Conservation (phyloP, 2,113 vertebrate species). For the Zapornia atra region DNA sequence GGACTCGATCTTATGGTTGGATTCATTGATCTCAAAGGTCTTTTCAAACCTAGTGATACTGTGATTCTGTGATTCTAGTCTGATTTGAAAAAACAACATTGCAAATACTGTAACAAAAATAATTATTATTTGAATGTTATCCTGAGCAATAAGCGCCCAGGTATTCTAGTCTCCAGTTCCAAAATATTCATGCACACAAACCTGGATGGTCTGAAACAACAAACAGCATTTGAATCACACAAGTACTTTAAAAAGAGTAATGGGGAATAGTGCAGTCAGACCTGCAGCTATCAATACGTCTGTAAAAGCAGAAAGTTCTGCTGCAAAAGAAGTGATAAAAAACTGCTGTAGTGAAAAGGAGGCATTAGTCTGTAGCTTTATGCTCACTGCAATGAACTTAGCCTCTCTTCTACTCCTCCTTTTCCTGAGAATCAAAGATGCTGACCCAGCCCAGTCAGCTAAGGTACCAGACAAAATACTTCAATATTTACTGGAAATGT, state of each 20-base stretch:
- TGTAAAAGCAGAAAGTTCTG: neutral
- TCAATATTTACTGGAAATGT: neutral
- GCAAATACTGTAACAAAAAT: neutral
- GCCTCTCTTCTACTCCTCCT: neutral
- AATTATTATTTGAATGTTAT: neutral
- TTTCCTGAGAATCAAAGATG: neutral
- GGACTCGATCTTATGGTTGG: too few relatives aligned
- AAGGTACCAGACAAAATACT: neutral
- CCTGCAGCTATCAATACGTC: neutral
- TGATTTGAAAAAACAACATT: neutral
- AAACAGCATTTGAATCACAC: neutral
- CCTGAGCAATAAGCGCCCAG: neutral
- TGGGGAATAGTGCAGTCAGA: neutral
- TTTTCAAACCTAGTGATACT: too few relatives aligned
- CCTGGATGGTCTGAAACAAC: neutral
- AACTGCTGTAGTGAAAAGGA: neutral
- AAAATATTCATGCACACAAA: neutral
- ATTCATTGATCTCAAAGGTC: too few relatives aligned
- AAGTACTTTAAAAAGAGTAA: neutral
- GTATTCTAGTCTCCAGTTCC: neutral
- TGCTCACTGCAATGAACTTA: neutral
- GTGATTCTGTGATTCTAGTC: too few relatives aligned
- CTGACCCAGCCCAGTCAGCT: neutral
- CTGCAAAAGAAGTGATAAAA: neutral
- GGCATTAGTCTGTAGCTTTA: neutral